Evolutionary conservation across 2,113 vertebrate species (phyloP), one percentile per base, ranked within the genome.

Genomic region (Hystrix cristata): DNA sequence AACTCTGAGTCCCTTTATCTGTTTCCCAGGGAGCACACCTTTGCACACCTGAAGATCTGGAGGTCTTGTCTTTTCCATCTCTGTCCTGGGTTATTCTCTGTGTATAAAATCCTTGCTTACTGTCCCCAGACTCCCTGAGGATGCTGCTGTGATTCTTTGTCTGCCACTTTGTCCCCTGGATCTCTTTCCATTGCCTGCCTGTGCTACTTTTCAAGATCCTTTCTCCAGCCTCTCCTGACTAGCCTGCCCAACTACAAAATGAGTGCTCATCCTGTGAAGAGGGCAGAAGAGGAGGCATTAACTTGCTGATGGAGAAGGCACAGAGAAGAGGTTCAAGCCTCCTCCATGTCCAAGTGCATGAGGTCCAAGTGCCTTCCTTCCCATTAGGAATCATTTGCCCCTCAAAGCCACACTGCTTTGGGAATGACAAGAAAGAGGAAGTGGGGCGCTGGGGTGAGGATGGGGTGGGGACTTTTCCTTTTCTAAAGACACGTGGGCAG

Each of bases 1-100:
- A 1, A 0, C 23, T 34, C 55, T 67, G 76, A 3, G 3, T 8
- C 87, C 86, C 2, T 0, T 12, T 6, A 0, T 29, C 60, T 14
- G 0, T 11, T 8, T 46, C 29, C 19, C 19, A 10, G 83, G 7
- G 31, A 23, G 4, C 25, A 1, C 25, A 7, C 27, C 21, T 38
- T 13, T 3, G 55, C 5, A 15, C 23, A 14, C 18, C 4, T 10
- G 72, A 9, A 25, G 38, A 19, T 69, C n/a, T 27, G 6, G 38
- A 0, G 1, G 11, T 38, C 31, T 14, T 6, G 7, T 10, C 1
- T 4, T 29, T 8, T 76, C 8, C 13, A 3, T 0, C 5, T 59
- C 13, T 62, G 18, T 83, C n/a, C 48, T 29, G 65, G 25, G 8
- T 82, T 82, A 16, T 25, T 55, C 27, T 89, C 69, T 34, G 53